These are phyloP conservation scores for Hypotaenidia philippensis DNA, from an alignment of 2,797 vertebrate species.

Conservation along the genomic window DNA sequence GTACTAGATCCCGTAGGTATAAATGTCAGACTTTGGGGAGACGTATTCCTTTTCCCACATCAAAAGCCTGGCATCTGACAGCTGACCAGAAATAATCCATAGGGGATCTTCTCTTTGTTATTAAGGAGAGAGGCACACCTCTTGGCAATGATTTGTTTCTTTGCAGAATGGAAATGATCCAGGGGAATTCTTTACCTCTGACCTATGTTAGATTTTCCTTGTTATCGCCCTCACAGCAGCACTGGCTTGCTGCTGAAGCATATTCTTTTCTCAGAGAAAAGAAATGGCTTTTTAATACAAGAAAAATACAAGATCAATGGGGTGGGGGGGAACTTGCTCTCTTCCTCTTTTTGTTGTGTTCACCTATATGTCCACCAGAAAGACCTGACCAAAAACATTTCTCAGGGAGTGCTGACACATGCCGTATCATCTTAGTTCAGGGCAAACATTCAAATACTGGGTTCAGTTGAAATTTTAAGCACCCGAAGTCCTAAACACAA, in stretches of 20 bases:
- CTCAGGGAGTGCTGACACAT: neutral
- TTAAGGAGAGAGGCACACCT: conserved; percentile 50
- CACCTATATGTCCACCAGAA: neutral
- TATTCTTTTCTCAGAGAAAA: conserved; percentile 2
- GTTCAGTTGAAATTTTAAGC: neutral
- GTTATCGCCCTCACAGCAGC: conserved; percentile 40
- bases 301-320: neutral
- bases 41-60: conserved; percentile 60
- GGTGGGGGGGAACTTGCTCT: neutral
- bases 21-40: conserved; percentile 60
- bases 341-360: neutral
- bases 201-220: conserved; percentile 36
- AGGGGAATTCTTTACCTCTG: conserved; percentile 52
- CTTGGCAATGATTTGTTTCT: conserved; percentile 51
- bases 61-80: conserved; percentile 70
- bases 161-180: conserved; percentile 56
- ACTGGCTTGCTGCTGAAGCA: neutral
- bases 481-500: neutral
- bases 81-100: conserved; percentile 71
- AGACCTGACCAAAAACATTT: neutral
- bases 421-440: neutral
- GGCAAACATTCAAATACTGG: neutral
- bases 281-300: neutral
- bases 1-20: conserved; percentile 67
- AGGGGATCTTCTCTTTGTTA: conserved; percentile 57